Evolutionary conservation across 1,140 invertebrate genomes (phyloP).

Genomic region (Brachionus sp.): DNA sequence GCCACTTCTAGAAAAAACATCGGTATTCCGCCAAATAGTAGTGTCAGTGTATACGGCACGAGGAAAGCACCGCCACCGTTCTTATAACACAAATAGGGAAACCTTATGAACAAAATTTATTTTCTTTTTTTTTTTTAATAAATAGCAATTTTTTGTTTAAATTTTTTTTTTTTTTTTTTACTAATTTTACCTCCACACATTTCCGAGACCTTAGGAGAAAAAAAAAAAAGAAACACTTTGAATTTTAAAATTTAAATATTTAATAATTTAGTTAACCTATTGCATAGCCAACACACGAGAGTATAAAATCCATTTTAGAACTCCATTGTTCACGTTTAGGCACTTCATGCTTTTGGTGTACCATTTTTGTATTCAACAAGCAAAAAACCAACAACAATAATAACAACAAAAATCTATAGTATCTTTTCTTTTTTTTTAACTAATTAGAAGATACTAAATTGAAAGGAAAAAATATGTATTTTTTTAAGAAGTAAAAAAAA

Average conservation of each 20-base stretch:
- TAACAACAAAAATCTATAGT: no score
- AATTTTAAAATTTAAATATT: background rate
- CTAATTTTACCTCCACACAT: slow-evolving; percentile 41
- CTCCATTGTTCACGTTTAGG: slow-evolving; percentile 67
- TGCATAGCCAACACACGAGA: slow-evolving; percentile 59
- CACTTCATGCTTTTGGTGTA: slow-evolving; percentile 47
- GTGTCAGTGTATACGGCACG: slow-evolving; percentile 66
- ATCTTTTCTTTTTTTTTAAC: background rate
- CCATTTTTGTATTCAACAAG: background rate
- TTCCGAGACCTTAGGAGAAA: slow-evolving; percentile 35
- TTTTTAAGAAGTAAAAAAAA: background rate
- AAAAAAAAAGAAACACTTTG: background rate
- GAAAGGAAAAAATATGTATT: background rate
- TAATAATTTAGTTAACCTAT: slow-evolving; percentile 52
- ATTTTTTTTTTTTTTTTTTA: background rate
- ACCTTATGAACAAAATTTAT: background rate
- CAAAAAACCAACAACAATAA: background rate
- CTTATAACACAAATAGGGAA: slow-evolving; percentile 48
- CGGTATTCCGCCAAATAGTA: slow-evolving; percentile 68
- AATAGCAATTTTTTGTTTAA: background rate
- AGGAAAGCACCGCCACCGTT: slow-evolving; percentile 65
- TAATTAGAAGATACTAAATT: background rate
- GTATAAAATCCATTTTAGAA: slow-evolving; percentile 60
- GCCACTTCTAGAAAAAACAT: slow-evolving; percentile 68
- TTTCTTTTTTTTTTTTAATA: background rate